Evolutionary conservation across 2,113 vertebrate genomes (phyloP), one percentile per base, ranked within the genome.

Genomic region (Nerophis lumbriciformis): DNA sequence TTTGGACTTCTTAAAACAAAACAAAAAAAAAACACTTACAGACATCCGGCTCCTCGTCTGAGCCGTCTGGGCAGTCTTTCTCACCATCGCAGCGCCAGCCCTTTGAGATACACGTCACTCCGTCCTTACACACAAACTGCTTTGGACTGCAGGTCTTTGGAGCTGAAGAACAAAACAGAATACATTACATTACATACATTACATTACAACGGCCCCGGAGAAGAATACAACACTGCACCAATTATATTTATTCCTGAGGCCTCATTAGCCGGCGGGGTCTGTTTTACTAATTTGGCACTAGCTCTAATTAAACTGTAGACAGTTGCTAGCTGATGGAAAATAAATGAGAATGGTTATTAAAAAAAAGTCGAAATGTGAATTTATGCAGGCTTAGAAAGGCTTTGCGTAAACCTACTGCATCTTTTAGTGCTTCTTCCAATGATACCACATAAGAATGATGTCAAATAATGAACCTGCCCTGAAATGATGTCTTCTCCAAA

Each of bases 1-100:
- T 28, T 6, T n/a, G 12, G 42, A 64, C 6, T 35, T 2, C 51
- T 49, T 53, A 2, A 19, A 19, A 19, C 19, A 12, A 12, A 60
- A 9, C 36, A 15, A 28, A 10, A 7, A 7, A 1, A n/a, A 60
- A 14, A 50, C 59, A 95, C 97, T 84, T 90, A 99, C 97, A 99
- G 77, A 99, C 94, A 63, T 99, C 95, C 0, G 93, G 92, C 28
- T 93, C 91, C 84, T 99, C 97, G 0, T 99, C 97, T 0, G 96
- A 98, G 67, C 97, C 95, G 9, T 99, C 97, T 0, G 97, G 96
- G 78, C 97, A 99, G 87, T 99, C 97, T 79, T 95, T 95, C 83
- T 99, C 97, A 4, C 94, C 93, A 11, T 99, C 97, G 53, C 97
- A 99, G 61, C 96, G 89, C 97, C 97, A 99, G 77, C 97, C 97